Base-by-base conservation (phyloP, 2,888 invertebrate genomes). In the Caradrina kadenii region DNA sequence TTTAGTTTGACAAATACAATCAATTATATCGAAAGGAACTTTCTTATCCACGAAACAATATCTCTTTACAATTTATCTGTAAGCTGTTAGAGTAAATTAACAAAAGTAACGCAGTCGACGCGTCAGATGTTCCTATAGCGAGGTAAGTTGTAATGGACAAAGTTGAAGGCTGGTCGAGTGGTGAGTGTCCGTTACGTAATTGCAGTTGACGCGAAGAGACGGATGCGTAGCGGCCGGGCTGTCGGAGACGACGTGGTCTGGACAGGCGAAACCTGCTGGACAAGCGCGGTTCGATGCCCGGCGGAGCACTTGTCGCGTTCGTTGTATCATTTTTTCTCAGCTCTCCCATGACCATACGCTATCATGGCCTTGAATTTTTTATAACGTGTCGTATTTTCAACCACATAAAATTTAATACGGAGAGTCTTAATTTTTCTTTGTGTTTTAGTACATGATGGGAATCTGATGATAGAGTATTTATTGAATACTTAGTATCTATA, bases 201-300 rank as follows among this genome's bases (percentile, higher is more conserved):
- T 90, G 89, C 88, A 89, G 81, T 89, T 89, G 92, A 92, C 86
- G 84, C 75, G 80, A 76, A 76, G 81, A 83, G 86, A 86, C 88
- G 89, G 89, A 90, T 89, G 90, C 85, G 85, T 79, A 86, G 88
- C 84, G 84, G 73, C 35, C 48, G 73, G 83, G 75, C 72, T 52
- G 85, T 74, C 81, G 79, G 83, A 81, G 82, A 79, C 77, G 76
- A 63, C 79, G 76, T 62, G 63, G 78, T 74, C 68, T 77, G 80
- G 82, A 81, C 87, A 81, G 80, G 87, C 85, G 84, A 89, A 91
- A 93, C 93, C 93, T 91, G 93, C 92, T 88, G 89, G 85, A 85
- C 91, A 84, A 84, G 90, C 90, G 89, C 86, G 89, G 93, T 93
- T 93, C 93, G 93, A 90, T 86, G 92, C 85, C 91, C 92, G 92